Evolutionary conservation across 1,140 invertebrate genomes (phyloP), one percentile per base, ranked within the genome.

Genomic region (Microvelia longipes): DNA sequence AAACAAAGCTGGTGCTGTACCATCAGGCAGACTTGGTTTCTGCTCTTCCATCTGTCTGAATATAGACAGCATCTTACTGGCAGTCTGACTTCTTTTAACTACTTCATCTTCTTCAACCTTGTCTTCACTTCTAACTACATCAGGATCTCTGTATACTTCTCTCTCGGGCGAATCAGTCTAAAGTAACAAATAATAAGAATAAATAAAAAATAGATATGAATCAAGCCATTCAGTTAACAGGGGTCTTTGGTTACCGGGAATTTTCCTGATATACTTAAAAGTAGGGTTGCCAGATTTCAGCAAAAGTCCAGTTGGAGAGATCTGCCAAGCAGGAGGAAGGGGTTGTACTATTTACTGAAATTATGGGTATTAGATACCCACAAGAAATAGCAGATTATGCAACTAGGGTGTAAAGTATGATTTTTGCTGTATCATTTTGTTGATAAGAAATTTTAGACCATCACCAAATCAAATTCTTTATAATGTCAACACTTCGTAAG

Each of bases 1-100:
- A n/a, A n/a, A n/a, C n/a, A n/a, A n/a, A n/a, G n/a, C n/a, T n/a
- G n/a, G n/a, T n/a, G n/a, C n/a, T 69, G 74, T 77, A 81, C 80
- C 83, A 77, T 85, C 83, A 11, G 84, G 83, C 64, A 83, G 72
- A 14, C 85, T 83, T 29, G 86, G 83, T 70, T 83, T 83, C 35
- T 81, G 77, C 74, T 89, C 86, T 79, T 94, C 92, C 85, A 96
- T 86, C 79, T 92, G 89, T 15, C 91, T 85, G 83, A 95, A 96
- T 70, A 92, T 88, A 64, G 83, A 86, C 28, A 94, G 84, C 89
- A 94, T 93, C 74, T 88, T 87, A 5, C 86, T 86, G 0, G 92
- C 87, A 0, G 91, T 94, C 76, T 91, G 89, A 0, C 87, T 85
- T 75, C 83, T 80, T 68, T 83, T 82, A 1, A 87, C 82, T 60